These are phyloP conservation scores for Alauda arvensis DNA, from an alignment of 2,797 vertebrate genomes.

Conservation along the genomic window DNA sequence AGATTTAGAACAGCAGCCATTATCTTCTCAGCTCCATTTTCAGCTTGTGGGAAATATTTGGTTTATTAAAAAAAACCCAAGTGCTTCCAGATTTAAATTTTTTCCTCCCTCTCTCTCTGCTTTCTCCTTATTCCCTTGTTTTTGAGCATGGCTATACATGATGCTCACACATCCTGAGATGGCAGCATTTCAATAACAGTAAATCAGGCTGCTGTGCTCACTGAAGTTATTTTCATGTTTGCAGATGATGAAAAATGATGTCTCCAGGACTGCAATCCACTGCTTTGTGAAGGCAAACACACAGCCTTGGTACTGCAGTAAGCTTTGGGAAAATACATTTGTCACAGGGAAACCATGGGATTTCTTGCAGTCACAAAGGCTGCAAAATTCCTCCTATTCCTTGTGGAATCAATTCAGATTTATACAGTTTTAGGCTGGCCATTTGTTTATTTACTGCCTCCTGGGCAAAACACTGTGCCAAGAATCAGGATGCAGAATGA, in stretches of 20 bases:
- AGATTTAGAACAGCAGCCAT: background rate
- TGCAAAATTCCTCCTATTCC: background rate
- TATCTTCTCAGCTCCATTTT: background rate
- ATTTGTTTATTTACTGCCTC: constrained; percentile 25
- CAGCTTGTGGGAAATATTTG: background rate
- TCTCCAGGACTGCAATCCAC: constrained; percentile 3
- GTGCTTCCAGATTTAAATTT: background rate
- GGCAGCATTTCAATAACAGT: background rate
- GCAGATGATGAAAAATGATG: constrained; percentile 23
- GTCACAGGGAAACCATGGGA: background rate
- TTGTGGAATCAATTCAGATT: constrained; percentile 4
- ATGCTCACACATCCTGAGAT: background rate
- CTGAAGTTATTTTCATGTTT: constrained; percentile 32
- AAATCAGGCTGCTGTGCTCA: background rate
- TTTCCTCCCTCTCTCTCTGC: background rate
- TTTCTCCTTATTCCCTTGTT: background rate
- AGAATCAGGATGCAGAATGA: constrained; percentile 1
- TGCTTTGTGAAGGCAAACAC: constrained; percentile 5
- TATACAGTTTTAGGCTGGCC: background rate
- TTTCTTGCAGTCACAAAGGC: background rate
- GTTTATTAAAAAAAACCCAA: background rate
- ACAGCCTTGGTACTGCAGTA: background rate
- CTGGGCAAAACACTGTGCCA: background rate
- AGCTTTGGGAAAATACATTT: constrained; percentile 5
- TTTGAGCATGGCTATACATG: background rate